Evolutionary conservation across 2,888 invertebrate species (phyloP).

Genomic region (Drosophila gaucha): DNA sequence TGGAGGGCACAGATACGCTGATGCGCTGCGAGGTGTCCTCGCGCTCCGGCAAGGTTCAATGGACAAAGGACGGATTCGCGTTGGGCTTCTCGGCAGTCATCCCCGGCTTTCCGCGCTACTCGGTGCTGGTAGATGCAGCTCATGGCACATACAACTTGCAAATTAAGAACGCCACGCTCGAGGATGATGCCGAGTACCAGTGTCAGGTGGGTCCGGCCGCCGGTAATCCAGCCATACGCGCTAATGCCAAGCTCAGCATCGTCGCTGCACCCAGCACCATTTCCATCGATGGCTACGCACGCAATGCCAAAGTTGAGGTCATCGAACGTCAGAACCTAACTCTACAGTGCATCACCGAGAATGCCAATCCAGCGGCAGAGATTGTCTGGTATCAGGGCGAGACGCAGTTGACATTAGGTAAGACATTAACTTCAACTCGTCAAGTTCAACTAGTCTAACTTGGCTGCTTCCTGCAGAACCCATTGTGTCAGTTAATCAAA

Average conservation of each 20-base stretch:
- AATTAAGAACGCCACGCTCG: slow-evolving; percentile 94
- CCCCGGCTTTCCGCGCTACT: slow-evolving; percentile 94
- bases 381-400: slow-evolving; percentile 82
- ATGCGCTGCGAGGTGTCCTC: slow-evolving; percentile 94
- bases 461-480: slow-evolving; percentile 53
- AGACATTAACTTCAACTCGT: background rate
- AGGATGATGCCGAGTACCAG: slow-evolving; percentile 98
- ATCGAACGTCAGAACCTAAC: slow-evolving; percentile 82
- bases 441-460: slow-evolving; percentile 4
- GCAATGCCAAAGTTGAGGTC: slow-evolving; percentile 82
- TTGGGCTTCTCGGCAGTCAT: slow-evolving; percentile 91
- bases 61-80: slow-evolving; percentile 97
- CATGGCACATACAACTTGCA: slow-evolving; percentile 95
- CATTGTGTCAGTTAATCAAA: slow-evolving; percentile 77
- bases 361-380: slow-evolving; percentile 83
- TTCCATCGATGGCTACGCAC: slow-evolving; percentile 81
- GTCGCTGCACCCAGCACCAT: slow-evolving; percentile 83
- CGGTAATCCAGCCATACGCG: slow-evolving; percentile 92
- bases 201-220: slow-evolving; percentile 97
- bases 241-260: slow-evolving; percentile 93
- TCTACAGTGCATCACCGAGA: slow-evolving; percentile 81
- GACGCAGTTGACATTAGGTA: slow-evolving; percentile 70
- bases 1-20: slow-evolving; percentile 92
- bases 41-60: slow-evolving; percentile 94
- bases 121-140: slow-evolving; percentile 92